Evolutionary conservation across 37 sponge, comb jelly and placozoan species (phyloP).

Genomic region (Agelas oroides): DNA sequence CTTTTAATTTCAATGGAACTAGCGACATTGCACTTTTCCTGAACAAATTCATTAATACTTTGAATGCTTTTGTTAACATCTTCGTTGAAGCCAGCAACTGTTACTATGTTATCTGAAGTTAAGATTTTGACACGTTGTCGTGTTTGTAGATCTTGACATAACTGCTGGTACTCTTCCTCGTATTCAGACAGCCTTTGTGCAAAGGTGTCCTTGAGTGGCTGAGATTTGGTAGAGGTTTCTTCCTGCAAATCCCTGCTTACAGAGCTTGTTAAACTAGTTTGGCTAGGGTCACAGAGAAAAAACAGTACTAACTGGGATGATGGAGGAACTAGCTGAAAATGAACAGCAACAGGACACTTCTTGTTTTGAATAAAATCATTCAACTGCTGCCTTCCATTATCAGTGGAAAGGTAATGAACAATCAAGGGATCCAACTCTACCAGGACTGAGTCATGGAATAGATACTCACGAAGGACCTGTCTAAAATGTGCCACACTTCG

Average conservation of each 20-base stretch:
- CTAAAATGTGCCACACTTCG: too few species aligned
- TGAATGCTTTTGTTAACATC: neutral
- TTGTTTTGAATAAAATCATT: neutral
- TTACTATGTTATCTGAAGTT: neutral
- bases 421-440: neutral
- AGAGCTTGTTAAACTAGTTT: too few species aligned
- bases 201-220: neutral
- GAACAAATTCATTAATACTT: conserved; percentile 24
- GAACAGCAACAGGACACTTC: neutral
- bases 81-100: conserved; percentile 30
- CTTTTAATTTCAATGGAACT: conserved; percentile 6
- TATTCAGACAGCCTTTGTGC: neutral
- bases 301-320: neutral
- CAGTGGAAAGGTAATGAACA: neutral
- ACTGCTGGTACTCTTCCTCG: neutral
- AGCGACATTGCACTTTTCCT: conserved; percentile 26
- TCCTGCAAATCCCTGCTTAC: neutral
- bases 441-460: too few species aligned
- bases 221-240: neutral
- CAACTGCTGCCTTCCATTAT: neutral
- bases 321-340: neutral
- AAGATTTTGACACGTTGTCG: neutral
- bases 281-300: too few species aligned
- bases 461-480: too few species aligned
- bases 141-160: neutral